Evolutionary conservation across 2,888 invertebrate genomes (phyloP).

Genomic region (Pseudococcus jackbeardsleyi): DNA sequence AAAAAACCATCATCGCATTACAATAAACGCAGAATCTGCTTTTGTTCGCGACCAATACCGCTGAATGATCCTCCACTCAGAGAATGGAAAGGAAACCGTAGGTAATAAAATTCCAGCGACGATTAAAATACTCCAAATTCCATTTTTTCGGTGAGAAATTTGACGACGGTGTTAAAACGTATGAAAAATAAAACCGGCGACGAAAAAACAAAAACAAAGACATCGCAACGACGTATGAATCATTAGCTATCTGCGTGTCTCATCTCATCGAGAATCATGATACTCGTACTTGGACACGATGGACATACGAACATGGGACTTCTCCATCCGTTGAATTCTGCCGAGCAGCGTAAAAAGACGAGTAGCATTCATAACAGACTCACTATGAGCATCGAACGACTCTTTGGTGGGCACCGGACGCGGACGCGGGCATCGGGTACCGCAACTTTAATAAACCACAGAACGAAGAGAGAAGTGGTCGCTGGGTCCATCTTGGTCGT

Average conservation of each 20-base stretch:
- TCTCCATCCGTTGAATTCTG: not conserved
- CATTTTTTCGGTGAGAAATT: constrained; percentile 23
- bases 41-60: not conserved
- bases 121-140: not conserved
- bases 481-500: not conserved
- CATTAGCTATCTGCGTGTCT: too few species aligned
- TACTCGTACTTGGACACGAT: not conserved
- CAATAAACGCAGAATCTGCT: not conserved
- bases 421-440: not conserved
- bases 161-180: not conserved
- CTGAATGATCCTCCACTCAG: not conserved
- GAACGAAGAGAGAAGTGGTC: not conserved
- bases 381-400: too few species aligned
- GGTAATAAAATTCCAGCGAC: not conserved
- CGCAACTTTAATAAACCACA: not conserved
- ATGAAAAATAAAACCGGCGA: not conserved
- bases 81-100: constrained; percentile 9
- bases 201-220: not conserved
- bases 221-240: not conserved
- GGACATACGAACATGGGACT: not conserved
- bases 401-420: not conserved
- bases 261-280: too few species aligned
- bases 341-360: not conserved
- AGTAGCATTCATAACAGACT: not conserved
- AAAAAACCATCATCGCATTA: not conserved